Base-by-base conservation (phyloP, 2,888 invertebrate species). In the Melangyna quadrimaculata region DNA sequence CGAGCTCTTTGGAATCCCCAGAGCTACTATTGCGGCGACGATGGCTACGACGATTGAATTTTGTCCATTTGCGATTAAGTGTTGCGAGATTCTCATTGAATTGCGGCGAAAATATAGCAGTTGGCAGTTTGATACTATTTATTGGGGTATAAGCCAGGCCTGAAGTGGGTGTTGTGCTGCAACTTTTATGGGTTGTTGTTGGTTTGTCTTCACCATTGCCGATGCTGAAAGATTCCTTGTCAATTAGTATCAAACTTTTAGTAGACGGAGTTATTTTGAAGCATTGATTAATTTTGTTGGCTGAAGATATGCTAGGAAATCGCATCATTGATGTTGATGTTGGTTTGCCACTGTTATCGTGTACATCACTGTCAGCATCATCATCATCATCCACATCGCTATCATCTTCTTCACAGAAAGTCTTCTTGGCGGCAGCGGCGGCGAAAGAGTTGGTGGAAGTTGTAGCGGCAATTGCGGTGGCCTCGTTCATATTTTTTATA, bases 1-100 rank as follows among this genome's bases (percentile, higher is more conserved):
- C 92, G 73, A 92, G 88, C 78, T 92, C 92, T 87, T 91, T 92
- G 35, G 92, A 91, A 87, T 91, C 92, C 37, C 91, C 91, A 2
- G 91, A 91, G 88, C 91, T 91, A 87, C 90, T 92, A 83, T 90
- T 92, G 29, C 92, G 90, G 72, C 91, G 89, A 35, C 90, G 89
- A 9, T 90, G 89, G 40, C 80, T 79, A 17, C 90, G 90, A 40
- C 90, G 90, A 80, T 91, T 91, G 63, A 91, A 88, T 87, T 92
- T 91, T 37, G 90, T 89, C 91, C 91, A 92, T 88, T 92, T 92
- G 8, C 91, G 90, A 88, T 92, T 92, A 0, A 92, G 88, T 57
- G 91, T 91, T 35, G 89, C 91, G 88, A 88, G 87, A 77, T 88
- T 89, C 70, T 89, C 89, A 53, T 88, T 89, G 22, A 91, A 91